Evolutionary conservation across 1,140 invertebrate genomes (phyloP).

Genomic region (Contarinia nasturtii): DNA sequence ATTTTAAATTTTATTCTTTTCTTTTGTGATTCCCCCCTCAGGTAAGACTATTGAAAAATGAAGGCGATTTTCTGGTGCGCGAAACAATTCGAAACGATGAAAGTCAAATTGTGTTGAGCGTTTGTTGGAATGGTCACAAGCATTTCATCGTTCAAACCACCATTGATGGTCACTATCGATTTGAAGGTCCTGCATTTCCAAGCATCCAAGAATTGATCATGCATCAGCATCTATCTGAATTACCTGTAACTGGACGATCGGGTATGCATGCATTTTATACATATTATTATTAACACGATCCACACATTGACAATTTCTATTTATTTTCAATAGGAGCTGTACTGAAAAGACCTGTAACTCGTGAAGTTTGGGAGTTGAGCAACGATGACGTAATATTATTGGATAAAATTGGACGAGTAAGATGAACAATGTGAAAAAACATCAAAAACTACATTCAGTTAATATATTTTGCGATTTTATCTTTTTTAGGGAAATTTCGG

Average conservation of each 20-base stretch:
- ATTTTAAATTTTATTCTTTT: too few species aligned
- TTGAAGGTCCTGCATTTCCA: conserved; percentile 83
- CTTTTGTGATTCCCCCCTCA: too few species aligned
- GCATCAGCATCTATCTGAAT: conserved; percentile 64
- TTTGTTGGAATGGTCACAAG: conserved; percentile 88
- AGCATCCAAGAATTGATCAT: conserved; percentile 81
- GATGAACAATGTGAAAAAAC: conserved; percentile 8
- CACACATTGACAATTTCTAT: too few species aligned
- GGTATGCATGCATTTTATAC: too few species aligned
- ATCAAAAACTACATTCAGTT: not conserved
- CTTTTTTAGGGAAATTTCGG: conserved; percentile 80
- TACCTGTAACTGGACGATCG: conserved; percentile 78
- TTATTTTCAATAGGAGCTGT: too few species aligned
- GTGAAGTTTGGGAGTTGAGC: conserved; percentile 92
- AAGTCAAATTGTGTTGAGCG: conserved; percentile 82
- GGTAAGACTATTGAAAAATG: conserved; percentile 63
- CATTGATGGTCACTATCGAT: conserved; percentile 76
- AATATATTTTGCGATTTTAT: too few species aligned
- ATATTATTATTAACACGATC: too few species aligned
- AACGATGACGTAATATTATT: conserved; percentile 86
- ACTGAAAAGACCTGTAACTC: conserved; percentile 62
- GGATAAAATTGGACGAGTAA: conserved; percentile 87
- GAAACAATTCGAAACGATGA: conserved; percentile 87
- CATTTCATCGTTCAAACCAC: conserved; percentile 96
- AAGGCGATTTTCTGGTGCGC: conserved; percentile 87